Evolutionary conservation across 2,888 invertebrate genomes (phyloP).

Genomic region (Drosophila flavopinicola): DNA sequence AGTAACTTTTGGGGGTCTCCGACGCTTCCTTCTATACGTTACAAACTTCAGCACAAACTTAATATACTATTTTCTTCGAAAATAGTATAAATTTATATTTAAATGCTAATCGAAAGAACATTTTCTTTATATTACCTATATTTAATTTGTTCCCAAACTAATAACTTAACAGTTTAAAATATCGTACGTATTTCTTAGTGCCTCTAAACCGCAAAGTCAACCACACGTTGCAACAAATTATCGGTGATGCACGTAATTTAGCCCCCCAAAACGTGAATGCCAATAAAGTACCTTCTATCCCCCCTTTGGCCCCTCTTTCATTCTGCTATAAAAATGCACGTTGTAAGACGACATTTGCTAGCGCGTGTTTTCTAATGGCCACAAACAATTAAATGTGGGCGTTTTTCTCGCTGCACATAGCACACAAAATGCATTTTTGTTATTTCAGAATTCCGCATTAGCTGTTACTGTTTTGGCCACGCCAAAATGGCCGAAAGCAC

Average conservation of each 20-base stretch:
- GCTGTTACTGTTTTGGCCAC: conserved; percentile 36
- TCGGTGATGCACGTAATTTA: conserved; percentile 18
- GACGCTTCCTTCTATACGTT: too few species aligned
- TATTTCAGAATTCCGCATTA: conserved; percentile 21
- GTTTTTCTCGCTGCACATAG: conserved; percentile 10
- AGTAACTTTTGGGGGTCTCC: too few species aligned
- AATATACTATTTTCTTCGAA: too few species aligned
- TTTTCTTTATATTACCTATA: too few species aligned
- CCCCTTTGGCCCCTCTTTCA: neutral
- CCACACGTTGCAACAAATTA: conserved; percentile 20
- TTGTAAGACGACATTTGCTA: conserved; percentile 28
- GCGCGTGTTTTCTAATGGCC: conserved; percentile 43
- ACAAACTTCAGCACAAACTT: too few species aligned
- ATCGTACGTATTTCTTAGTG: neutral
- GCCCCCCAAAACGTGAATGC: conserved; percentile 1
- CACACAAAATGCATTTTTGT: conserved; percentile 35
- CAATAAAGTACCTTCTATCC: conserved; percentile 14
- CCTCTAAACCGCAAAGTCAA: conserved; percentile 5
- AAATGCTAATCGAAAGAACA: too few species aligned
- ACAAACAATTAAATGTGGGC: conserved; percentile 55
- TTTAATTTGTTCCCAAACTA: too few species aligned
- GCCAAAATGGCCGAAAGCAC: conserved; percentile 22
- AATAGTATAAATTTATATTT: too few species aligned
- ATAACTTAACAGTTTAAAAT: neutral
- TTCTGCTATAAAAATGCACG: conserved; percentile 8